These are phyloP conservation scores for Drosophila takahashii DNA, from an alignment of 1,140 invertebrate genomes.

Conservation along the genomic window DNA sequence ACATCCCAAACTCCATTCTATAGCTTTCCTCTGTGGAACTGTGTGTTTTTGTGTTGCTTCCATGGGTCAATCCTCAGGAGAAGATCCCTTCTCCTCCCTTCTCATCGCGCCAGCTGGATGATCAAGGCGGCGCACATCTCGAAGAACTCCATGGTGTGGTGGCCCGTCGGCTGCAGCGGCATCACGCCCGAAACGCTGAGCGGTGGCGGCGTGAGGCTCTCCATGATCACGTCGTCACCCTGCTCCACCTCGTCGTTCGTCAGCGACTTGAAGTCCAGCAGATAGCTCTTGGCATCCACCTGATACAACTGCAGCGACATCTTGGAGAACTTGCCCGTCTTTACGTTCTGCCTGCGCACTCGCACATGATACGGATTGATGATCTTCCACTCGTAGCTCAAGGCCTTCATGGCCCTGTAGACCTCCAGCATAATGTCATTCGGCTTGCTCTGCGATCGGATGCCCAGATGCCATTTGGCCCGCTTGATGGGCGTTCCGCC, in stretches of 20 bases:
- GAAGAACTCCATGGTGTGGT: slow-evolving; percentile 99
- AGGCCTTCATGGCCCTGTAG: slow-evolving; percentile 98
- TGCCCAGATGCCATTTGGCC: slow-evolving; percentile 99
- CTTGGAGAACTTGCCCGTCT: slow-evolving; percentile 94
- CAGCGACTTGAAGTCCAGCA: slow-evolving; percentile 98
- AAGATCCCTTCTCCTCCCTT: slow-evolving; percentile 17
- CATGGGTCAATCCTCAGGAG: slow-evolving; percentile 31
- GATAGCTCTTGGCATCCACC: slow-evolving; percentile 98
- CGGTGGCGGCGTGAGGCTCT: slow-evolving; percentile 85
- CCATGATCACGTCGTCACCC: slow-evolving; percentile 86
- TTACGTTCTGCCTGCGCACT: slow-evolving; percentile 94
- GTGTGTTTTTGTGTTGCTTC: background rate
- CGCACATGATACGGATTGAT: slow-evolving; percentile 98
- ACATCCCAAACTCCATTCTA: background rate
- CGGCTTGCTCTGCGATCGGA: slow-evolving; percentile 99
- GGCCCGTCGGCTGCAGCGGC: slow-evolving; percentile 86
- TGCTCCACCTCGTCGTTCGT: slow-evolving; percentile 91
- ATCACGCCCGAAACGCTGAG: slow-evolving; percentile 77
- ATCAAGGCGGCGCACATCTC: slow-evolving; percentile 99
- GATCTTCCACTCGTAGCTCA: slow-evolving; percentile 99
- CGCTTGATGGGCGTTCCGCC: slow-evolving; percentile 92
- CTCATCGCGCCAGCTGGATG: slow-evolving; percentile 97
- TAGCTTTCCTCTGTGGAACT: slow-evolving; percentile 3
- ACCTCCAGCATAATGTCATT: slow-evolving; percentile 99
- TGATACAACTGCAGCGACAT: slow-evolving; percentile 99